These are phyloP conservation scores for Biston betularia DNA, from an alignment of 2,888 invertebrate genomes.

Conservation along the genomic window DNA sequence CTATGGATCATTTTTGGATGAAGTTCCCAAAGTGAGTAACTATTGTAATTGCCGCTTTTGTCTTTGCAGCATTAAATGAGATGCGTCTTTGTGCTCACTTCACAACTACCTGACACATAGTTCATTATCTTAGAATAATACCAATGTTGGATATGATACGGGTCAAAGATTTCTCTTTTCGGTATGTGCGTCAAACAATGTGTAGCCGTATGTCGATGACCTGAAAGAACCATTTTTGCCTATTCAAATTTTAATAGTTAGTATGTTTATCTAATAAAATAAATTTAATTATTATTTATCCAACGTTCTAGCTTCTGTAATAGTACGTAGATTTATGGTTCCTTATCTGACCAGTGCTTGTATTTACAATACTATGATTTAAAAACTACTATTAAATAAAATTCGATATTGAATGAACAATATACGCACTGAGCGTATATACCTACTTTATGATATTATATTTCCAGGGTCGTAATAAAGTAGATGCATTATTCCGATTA, in stretches of 20 bases:
- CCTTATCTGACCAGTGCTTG: slow-evolving; percentile 21
- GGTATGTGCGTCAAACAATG: slow-evolving; percentile 29
- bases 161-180: slow-evolving; percentile 51
- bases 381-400: slow-evolving; percentile 7
- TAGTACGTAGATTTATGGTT: slow-evolving; percentile 2
- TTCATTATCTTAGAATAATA: slow-evolving; percentile 58
- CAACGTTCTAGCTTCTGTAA: neutral
- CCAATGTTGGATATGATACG: slow-evolving; percentile 55
- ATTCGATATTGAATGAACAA: neutral
- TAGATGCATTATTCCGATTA: slow-evolving; percentile 53
- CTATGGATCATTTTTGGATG: slow-evolving; percentile 39
- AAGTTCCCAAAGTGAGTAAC: slow-evolving; percentile 36
- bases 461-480: slow-evolving; percentile 33
- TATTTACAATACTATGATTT: slow-evolving; percentile 5
- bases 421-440: neutral
- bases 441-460: slow-evolving; percentile 18
- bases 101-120: slow-evolving; percentile 63
- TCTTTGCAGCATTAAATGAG: slow-evolving; percentile 78
- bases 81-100: slow-evolving; percentile 68
- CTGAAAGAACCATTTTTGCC: slow-evolving; percentile 14
- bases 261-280: neutral
- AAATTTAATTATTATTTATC: neutral
- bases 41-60: slow-evolving; percentile 76
- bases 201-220: slow-evolving; percentile 30
- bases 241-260: slow-evolving; percentile 2